Base-by-base conservation (phyloP, 1,140 invertebrate species). In the Gerris buenoi region DNA sequence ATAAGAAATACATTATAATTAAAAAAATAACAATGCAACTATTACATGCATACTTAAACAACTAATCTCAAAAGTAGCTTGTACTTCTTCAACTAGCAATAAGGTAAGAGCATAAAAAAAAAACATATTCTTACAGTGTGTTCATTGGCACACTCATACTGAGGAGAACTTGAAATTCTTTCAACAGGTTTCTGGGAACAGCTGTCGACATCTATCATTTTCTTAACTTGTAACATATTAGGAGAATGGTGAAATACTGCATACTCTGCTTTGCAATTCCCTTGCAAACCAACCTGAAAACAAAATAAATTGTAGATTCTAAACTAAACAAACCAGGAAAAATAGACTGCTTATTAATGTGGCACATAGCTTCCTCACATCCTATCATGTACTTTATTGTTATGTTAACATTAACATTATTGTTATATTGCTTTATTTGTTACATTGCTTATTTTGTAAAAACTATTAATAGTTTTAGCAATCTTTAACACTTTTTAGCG, bases 131-230 rank as follows among this genome's bases (percentile, higher is more conserved):
- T 46, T 46, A 46, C 33, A 46, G 5, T 10, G 33, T 46, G 33
- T 46, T 5, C 33, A 46, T 46, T 46, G 18, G 5, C 18, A 46
- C 33, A 46, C 33, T 10, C 18, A 46, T 10, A 46, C 33, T 46
- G 33, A 18, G 33, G 33, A n/a, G 67, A 69, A 60, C 71, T 74
- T 27, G 68, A 68, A 60, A 69, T 72, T 1, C 65, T 59, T 65
- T 70, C 63, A 10, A 56, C 61, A 10, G 72, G 69, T 13, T 60
- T 68, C 28, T 69, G 67, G 25, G 26, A 13, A 46, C 75, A 75
- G n/a, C 68, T 69, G 1, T 68, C 61, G 46, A 72, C 64, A 65
- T 75, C 71, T 18, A 75, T 63, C 15, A 72, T 70, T 69, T 75
- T 75, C n/a, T 67, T 68, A 1, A 74, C 64, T 29, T 56, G 65